These are phyloP conservation scores for Indicator indicator DNA, from an alignment of 2,113 vertebrate species.

Conservation along the genomic window DNA sequence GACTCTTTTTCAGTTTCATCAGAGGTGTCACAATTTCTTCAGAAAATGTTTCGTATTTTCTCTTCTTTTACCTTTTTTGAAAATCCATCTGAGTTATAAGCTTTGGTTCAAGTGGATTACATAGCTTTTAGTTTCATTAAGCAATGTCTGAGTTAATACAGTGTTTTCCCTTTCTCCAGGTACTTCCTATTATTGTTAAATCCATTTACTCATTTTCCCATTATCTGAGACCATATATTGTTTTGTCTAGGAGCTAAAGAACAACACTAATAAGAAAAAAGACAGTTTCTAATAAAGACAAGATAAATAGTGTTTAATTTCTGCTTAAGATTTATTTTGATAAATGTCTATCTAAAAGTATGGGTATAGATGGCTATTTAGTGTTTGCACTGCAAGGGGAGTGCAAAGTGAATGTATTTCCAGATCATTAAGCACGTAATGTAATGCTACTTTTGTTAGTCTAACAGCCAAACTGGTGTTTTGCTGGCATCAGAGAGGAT, in stretches of 20 bases:
- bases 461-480: not conserved
- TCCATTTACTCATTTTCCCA: not conserved
- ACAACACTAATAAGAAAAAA: not conserved
- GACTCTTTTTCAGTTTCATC: not conserved
- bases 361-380: not conserved
- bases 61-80: not conserved
- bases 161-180: not conserved
- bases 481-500: not conserved
- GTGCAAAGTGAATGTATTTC: not conserved
- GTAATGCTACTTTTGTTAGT: not conserved
- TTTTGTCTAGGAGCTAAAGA: slow-evolving; percentile 5
- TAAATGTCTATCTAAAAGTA: not conserved
- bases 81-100: not conserved
- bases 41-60: not conserved
- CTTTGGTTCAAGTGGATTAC: not conserved
- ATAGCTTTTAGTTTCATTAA: not conserved
- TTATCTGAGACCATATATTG: not conserved
- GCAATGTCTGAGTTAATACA: not conserved
- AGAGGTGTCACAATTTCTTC: not conserved
- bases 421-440: not conserved
- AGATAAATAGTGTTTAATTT: slow-evolving; percentile 3
- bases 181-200: not conserved
- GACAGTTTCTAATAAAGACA: not conserved
- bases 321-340: not conserved
- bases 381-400: not conserved